Percentiles rank a stretch among this genome's conserved stretches.
phyloP scores from a whole-genome alignment of 2,797 vertebrate genomes.

The Sebastes hubbsi region DNA sequence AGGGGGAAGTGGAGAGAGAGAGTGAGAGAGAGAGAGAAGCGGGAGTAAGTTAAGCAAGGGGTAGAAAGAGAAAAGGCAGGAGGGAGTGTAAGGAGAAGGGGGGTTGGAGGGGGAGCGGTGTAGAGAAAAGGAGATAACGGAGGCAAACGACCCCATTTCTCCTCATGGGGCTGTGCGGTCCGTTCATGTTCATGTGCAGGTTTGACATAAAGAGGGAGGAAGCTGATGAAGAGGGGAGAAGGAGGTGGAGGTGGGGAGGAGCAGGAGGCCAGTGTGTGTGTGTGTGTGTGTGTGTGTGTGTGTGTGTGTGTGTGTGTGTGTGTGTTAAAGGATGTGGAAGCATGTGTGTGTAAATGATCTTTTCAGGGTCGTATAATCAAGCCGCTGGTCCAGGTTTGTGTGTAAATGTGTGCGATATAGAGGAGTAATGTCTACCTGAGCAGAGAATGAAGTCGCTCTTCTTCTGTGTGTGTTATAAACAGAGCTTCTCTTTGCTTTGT shows the following conservation, averaged over 20 bases:
- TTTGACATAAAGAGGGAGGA: constrained; percentile 53
- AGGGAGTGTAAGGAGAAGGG: background rate
- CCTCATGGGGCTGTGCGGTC: constrained; percentile 62
- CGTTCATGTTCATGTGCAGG: constrained; percentile 53
- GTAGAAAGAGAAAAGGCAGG: constrained; percentile 48
- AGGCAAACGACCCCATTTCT: constrained; percentile 76
- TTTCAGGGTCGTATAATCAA: constrained; percentile 38
- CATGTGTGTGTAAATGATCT: constrained; percentile 56
- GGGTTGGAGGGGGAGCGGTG: background rate
- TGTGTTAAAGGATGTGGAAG: constrained; percentile 37
- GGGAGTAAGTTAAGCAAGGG: constrained; percentile 69
- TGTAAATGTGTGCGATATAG: background rate
- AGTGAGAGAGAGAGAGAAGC: background rate
- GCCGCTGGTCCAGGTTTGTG: constrained; percentile 23
- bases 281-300: background rate
- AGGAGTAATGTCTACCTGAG: too few relatives aligned
- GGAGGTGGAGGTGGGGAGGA: constrained; percentile 15
- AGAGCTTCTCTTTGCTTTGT: too few relatives aligned
- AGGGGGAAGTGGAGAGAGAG: constrained; percentile 42
- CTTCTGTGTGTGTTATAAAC: too few relatives aligned
- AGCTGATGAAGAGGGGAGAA: constrained; percentile 7
- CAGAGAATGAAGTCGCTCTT: too few relatives aligned
- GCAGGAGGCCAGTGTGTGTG: constrained; percentile 24
- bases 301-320: background rate
- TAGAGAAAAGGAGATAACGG: constrained; percentile 60